Percentiles rank a stretch among this genome's conserved stretches.
phyloP scores from a whole-genome alignment of 1,140 invertebrate species.

The Pachypeltis micranthus region DNA sequence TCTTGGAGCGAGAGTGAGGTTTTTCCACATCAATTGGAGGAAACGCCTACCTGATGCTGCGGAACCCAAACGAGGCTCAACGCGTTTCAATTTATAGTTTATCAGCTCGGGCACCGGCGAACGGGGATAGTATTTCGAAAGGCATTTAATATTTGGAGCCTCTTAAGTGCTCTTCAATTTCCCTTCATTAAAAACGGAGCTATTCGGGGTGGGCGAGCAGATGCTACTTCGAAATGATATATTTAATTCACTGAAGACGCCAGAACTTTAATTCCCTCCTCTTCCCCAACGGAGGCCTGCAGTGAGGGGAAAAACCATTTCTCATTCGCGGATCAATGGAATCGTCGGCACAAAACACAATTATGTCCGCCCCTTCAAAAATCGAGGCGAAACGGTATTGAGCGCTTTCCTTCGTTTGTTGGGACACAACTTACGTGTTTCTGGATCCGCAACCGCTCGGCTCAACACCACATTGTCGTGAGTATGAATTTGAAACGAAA shows the following conservation, averaged over 20 bases:
- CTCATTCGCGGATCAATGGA: not conserved
- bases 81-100: not conserved
- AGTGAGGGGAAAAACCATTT: not conserved
- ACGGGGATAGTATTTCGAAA: not conserved
- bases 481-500: not conserved
- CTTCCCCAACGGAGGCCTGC: not conserved
- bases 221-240: conserved; percentile 3
- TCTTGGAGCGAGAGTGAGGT: no score
- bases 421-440: not conserved
- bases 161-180: conserved; percentile 5
- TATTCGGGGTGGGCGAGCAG: not conserved
- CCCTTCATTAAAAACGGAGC: not conserved
- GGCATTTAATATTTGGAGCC: conserved; percentile 2
- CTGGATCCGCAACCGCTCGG: not conserved
- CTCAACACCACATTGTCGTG: not conserved
- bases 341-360: not conserved
- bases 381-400: no score
- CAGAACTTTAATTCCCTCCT: not conserved
- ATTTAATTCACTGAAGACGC: not conserved
- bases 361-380: not conserved
- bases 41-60: no score
- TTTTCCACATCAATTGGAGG: no score
- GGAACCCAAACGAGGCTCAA: no score
- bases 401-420: not conserved
- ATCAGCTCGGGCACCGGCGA: not conserved